Evolutionary conservation across 1,140 invertebrate species (phyloP).

Genomic region (Bombus huntii): DNA sequence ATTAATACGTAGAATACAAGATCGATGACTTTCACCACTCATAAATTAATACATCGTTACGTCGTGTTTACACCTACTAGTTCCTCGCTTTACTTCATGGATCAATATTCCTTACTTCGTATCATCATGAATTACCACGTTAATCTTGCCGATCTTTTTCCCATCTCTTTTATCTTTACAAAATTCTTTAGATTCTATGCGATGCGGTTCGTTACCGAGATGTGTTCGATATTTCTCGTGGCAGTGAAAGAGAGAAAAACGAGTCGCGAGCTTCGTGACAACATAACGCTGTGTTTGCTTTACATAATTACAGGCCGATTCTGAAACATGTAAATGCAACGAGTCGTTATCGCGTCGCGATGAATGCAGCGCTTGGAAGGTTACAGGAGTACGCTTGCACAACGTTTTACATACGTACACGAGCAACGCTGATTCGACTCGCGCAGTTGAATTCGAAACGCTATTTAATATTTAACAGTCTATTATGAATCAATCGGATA

Average conservation of each 20-base stretch:
- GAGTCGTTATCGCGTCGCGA: conserved; percentile 30
- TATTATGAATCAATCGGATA: conserved; percentile 61
- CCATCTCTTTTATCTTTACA: background rate
- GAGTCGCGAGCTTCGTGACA: background rate
- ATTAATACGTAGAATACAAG: background rate
- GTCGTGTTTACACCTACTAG: background rate
- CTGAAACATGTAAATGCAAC: conserved; percentile 41
- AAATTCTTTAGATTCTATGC: background rate
- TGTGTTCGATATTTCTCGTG: background rate
- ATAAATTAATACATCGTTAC: background rate
- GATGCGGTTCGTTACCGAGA: background rate
- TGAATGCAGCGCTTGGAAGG: conserved; percentile 8
- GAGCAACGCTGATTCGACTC: background rate
- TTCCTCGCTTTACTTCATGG: background rate
- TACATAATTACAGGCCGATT: conserved; percentile 38
- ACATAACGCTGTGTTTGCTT: conserved; percentile 11
- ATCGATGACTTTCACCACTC: background rate
- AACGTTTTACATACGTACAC: background rate
- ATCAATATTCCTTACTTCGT: background rate
- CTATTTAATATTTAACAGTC: conserved; percentile 53
- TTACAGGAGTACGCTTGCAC: conserved; percentile 11
- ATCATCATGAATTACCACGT: background rate
- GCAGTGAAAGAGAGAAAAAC: background rate
- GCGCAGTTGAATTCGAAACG: conserved; percentile 41
- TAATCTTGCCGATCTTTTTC: background rate